Percentiles rank a stretch among this genome's conserved stretches.
Evolutionary conservation across 2,113 vertebrate genomes (phyloP).

Genomic region (Spermophilus dauricus): DNA sequence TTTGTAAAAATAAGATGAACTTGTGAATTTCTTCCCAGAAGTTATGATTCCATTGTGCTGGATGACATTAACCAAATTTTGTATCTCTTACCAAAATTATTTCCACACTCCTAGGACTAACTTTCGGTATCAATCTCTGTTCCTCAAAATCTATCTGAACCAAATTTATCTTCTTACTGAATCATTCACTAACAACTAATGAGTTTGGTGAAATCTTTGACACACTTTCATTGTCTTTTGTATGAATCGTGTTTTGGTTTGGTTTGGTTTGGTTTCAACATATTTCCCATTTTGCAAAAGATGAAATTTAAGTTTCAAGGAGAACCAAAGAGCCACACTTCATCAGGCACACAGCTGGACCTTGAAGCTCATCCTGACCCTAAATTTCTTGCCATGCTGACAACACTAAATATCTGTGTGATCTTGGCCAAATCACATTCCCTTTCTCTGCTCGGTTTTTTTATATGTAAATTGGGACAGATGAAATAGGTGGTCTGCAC

Average conservation of each 20-base stretch:
- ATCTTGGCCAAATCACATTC: background rate
- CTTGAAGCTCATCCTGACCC: background rate
- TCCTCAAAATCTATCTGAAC: conserved; percentile 18
- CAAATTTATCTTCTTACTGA: background rate
- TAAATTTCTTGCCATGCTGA: background rate
- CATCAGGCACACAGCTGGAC: background rate
- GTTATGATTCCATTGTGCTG: background rate
- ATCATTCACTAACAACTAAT: background rate
- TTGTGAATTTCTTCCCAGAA: background rate
- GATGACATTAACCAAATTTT: background rate
- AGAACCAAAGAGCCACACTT: background rate
- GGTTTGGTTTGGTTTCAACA: background rate
- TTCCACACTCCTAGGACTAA: conserved; percentile 18
- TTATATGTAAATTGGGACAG: background rate
- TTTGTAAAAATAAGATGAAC: conserved; percentile 26
- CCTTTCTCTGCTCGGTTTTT: background rate
- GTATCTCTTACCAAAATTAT: conserved; percentile 10
- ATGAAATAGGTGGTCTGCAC: background rate
- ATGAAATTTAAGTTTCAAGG: background rate
- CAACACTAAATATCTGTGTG: background rate
- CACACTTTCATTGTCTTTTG: background rate
- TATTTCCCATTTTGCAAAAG: background rate
- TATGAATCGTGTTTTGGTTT: background rate
- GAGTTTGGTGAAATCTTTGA: background rate
- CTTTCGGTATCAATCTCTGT: background rate